Base-by-base conservation (phyloP, 2,113 vertebrate species). In the Gallinago media region DNA sequence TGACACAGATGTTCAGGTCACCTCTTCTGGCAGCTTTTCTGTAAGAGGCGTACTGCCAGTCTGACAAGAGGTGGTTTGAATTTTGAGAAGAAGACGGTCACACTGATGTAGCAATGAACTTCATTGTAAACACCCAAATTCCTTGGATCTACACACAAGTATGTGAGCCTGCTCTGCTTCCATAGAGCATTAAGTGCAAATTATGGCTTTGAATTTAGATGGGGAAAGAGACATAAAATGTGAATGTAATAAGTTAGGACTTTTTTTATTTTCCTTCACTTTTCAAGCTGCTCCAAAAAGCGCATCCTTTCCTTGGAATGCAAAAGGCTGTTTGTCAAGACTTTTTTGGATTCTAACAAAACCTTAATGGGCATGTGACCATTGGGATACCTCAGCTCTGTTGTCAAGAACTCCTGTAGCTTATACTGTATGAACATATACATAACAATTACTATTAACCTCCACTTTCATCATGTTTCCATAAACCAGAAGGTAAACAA, bases 1-100 rank as follows among this genome's bases (percentile, higher is more conserved):
- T 75, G 76, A 95, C 65, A 80, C 34, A 90, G 85, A 86, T 88
- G 90, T 83, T 88, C 75, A 86, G 74, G 88, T 88, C 78, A 76
- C 15, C 56, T 91, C 62, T 85, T 75, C 56, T 63, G 47, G 80
- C 76, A 92, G 65, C 26, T 77, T 71, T 86, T 71, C 56, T 2
- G 0, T 36, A 85, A 88, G 34, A 92, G 44, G 70, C 15, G 1
- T 29, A 85, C 3, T 81, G 65, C 55, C 42, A 85, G 56, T 38
- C 59, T 81, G 42, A 81, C 32, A 42, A 84, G 34, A 58, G n/a
- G 19, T 7, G 47, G 67, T 55, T 67, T 38, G 38, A 56, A 75
- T 81, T 89, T 63, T 77, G 34, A 46, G 56, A 86, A 91, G 47
- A 67, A 55, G 34, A 32, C 3, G 8, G 65, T 59, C 42, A 55